A percentile compares a stretch with the other conserved stretches of the same genome.
These are phyloP conservation scores for Electrophaes corylata DNA, from an alignment of 2,888 invertebrate species.

Conservation along the genomic window DNA sequence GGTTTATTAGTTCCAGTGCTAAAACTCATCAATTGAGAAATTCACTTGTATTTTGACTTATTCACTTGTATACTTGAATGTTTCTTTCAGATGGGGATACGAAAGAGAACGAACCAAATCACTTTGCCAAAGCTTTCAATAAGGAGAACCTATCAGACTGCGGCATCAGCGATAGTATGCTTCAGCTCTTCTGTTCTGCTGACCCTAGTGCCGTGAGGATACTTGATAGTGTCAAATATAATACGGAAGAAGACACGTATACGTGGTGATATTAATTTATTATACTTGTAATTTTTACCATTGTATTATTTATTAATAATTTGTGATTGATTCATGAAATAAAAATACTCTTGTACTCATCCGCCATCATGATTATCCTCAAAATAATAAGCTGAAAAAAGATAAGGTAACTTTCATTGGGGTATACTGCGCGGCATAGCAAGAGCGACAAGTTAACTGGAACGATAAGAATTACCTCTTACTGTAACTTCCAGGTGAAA, in stretches of 20 bases:
- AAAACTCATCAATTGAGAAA: too few relatives aligned
- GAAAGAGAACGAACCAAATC: constrained; percentile 77
- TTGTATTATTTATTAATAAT: constrained; percentile 19
- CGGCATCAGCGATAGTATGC: constrained; percentile 86
- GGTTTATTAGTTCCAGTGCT: too few relatives aligned
- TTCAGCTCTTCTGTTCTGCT: constrained; percentile 87
- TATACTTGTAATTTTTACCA: too few relatives aligned
- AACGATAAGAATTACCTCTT: too few relatives aligned
- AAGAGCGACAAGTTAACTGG: too few relatives aligned
- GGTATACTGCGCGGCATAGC: too few relatives aligned
- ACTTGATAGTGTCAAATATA: constrained; percentile 87
- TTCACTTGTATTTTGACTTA: too few relatives aligned
- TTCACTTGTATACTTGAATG: too few relatives aligned
- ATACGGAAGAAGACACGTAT: constrained; percentile 83
- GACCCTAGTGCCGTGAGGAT: constrained; percentile 80
- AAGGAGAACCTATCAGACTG: constrained; percentile 95
- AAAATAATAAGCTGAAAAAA: not conserved
- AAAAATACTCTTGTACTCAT: constrained; percentile 49
- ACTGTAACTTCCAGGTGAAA: too few relatives aligned
- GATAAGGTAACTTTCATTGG: too few relatives aligned
- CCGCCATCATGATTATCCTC: not conserved
- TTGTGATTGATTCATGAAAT: constrained; percentile 48
- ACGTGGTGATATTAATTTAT: constrained; percentile 70
- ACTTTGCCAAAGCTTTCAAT: constrained; percentile 87
- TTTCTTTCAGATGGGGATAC: constrained; percentile 72